Conservation (phyloP, 2,888 invertebrate genomes). For the Chouioia cunea region DNA sequence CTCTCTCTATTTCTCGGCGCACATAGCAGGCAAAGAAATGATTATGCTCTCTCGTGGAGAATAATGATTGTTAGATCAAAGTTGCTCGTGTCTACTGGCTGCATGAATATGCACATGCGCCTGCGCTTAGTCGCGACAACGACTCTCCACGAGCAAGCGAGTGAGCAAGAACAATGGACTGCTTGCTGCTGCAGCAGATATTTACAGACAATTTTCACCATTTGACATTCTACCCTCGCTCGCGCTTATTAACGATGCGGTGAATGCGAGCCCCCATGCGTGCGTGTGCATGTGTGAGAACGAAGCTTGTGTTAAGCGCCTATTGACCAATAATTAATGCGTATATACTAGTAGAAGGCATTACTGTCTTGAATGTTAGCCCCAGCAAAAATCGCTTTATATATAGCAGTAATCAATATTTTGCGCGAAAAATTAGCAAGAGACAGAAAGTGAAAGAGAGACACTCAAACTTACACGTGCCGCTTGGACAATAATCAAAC, state of each 20-base stretch:
- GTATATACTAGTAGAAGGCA: neutral
- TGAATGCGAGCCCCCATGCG: neutral
- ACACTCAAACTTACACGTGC: no score
- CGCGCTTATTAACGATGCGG: constrained; percentile 24
- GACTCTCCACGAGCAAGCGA: constrained; percentile 12
- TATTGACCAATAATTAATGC: constrained; percentile 30
- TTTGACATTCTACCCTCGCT: constrained; percentile 24
- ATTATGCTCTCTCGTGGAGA: constrained; percentile 27
- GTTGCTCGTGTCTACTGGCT: constrained; percentile 19
- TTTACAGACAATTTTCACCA: constrained; percentile 26
- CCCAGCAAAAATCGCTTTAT: constrained; percentile 1
- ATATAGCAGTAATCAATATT: neutral
- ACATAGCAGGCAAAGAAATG: constrained; percentile 20
- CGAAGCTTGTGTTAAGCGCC: neutral
- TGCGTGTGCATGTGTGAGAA: no score
- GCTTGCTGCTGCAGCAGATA: neutral
- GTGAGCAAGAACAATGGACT: constrained; percentile 32
- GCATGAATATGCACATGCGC: constrained; percentile 37
- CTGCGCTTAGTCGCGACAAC: constrained; percentile 1
- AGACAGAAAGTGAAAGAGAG: neutral
- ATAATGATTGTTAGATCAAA: constrained; percentile 42
- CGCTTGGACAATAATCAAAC: no score
- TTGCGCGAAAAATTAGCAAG: neutral
- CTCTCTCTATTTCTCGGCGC: neutral
- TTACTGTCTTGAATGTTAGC: neutral